Conservation (phyloP, 2,113 vertebrate species). For the Siphamia tubifer region DNA sequence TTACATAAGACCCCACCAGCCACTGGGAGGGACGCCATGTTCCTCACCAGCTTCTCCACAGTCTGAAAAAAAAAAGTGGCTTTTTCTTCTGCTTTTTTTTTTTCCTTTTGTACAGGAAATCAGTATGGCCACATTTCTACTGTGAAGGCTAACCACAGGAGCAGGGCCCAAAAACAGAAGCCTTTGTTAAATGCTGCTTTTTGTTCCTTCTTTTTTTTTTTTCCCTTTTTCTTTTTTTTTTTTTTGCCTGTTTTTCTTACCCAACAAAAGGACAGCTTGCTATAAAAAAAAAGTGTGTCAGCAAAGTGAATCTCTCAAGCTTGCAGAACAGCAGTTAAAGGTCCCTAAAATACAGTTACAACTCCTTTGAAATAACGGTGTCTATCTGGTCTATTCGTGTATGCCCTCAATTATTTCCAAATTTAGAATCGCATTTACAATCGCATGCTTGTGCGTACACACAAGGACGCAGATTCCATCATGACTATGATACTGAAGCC, state of each 20-base stretch:
- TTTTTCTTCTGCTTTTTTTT: background rate
- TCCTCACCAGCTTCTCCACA: slow-evolving; percentile 25
- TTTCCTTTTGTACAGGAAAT: background rate
- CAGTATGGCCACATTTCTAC: slow-evolving; percentile 9
- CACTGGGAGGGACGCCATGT: slow-evolving; percentile 59
- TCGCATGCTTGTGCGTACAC: slow-evolving; percentile 19
- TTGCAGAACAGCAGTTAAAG: background rate
- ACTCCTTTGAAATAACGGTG: slow-evolving; percentile 22
- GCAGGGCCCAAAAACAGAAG: background rate
- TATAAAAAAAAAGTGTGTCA: slow-evolving; percentile 15
- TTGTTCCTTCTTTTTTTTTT: too few relatives aligned
- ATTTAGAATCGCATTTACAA: slow-evolving; percentile 31
- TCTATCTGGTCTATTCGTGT: slow-evolving; percentile 36
- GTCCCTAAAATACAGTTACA: slow-evolving; percentile 32
- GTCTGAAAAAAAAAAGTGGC: background rate
- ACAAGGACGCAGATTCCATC: background rate
- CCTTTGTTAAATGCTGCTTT: background rate
- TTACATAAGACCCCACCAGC: slow-evolving; percentile 59
- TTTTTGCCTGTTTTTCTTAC: background rate
- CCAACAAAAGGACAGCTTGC: background rate
- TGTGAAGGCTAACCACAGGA: slow-evolving; percentile 12
- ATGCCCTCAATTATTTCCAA: slow-evolving; percentile 43
- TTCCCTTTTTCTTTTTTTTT: background rate
- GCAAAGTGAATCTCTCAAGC: slow-evolving; percentile 1
- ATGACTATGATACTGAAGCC: background rate